Base-by-base conservation (phyloP, 1,140 invertebrate species). In the Gyrodactylus salaris region DNA sequence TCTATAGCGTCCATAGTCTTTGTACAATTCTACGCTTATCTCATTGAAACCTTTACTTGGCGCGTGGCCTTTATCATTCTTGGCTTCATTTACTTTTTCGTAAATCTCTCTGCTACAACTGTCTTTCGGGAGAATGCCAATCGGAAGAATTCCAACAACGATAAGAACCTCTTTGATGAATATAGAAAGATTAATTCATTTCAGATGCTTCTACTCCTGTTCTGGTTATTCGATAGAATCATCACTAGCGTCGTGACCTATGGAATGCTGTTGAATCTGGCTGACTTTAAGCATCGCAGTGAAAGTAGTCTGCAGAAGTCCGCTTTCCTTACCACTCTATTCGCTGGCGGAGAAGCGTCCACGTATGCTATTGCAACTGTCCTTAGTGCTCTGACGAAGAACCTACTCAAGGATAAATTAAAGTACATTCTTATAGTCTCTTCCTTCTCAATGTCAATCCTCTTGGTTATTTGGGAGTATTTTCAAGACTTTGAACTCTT, bases 211-310 rank as follows among this genome's bases (percentile, higher is more conserved):
- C 68, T 68, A 23, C 26, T 73, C n/a, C 16, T 73, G 20, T 25
- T 73, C 1, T 73, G 72, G 72, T 20, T 25, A 20, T 1, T 73
- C 2, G 72, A 73, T 73, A 2, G 72, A 73, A 73, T 73, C 20
- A 27, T 73, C 20, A 73, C 72, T 7, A 73, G 21, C 20, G 68
- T 73, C 68, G 72, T 73, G 1, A 73, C 72, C 1, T 73, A 73
- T 69, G 72, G 72, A 68, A 73, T 73, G 72, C 26, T 73, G 26
- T 26, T 73, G 7, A 73, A 73, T 26, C 26, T 73, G 2, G 72
- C 72, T 73, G 72, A 73, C 21, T 73, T 34, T 54, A 23, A 25
- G 21, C 23, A 26, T 23, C 21, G 26, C 20, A 20, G 19, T 1
- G 26, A 72, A 1, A 19, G 1, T 27, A 21, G 1, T 68, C 26